Percentiles rank a stretch among this genome's conserved stretches.
Conservation (phyloP, 1,140 invertebrate genomes). For the Bombus huntii region DNA sequence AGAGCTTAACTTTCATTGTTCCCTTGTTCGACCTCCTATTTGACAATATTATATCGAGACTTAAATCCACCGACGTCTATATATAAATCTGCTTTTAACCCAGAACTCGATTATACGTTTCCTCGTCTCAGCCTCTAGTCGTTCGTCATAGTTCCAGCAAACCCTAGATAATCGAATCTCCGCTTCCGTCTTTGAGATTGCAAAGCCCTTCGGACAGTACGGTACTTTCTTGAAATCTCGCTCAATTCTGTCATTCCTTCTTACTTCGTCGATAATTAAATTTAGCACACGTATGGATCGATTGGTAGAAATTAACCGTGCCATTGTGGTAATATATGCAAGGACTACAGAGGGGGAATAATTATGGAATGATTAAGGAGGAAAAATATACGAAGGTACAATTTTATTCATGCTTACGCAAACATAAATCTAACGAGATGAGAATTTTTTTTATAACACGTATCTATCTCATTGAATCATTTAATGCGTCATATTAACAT, state of each 20-base stretch:
- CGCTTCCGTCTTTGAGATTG: slow-evolving; percentile 10
- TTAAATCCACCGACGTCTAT: not conserved
- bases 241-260: not conserved
- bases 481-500: no score
- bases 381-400: not conserved
- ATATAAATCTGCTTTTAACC: slow-evolving; percentile 41
- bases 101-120: slow-evolving; percentile 8
- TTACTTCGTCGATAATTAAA: slow-evolving; percentile 2
- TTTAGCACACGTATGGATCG: not conserved
- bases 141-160: not conserved
- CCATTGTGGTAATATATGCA: not conserved
- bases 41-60: not conserved
- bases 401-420: no score
- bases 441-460: no score
- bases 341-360: no score
- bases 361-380: not conserved
- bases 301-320: not conserved
- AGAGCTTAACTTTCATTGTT: slow-evolving; percentile 2
- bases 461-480: no score
- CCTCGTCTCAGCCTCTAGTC: not conserved
- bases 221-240: not conserved
- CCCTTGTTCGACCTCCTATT: not conserved
- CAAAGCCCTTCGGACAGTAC: not conserved
- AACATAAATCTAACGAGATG: no score
- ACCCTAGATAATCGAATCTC: slow-evolving; percentile 30